Percentiles rank a stretch among this genome's conserved stretches.
These are phyloP conservation scores for Idaea biselata DNA, from an alignment of 2,888 invertebrate species.

Conservation along the genomic window DNA sequence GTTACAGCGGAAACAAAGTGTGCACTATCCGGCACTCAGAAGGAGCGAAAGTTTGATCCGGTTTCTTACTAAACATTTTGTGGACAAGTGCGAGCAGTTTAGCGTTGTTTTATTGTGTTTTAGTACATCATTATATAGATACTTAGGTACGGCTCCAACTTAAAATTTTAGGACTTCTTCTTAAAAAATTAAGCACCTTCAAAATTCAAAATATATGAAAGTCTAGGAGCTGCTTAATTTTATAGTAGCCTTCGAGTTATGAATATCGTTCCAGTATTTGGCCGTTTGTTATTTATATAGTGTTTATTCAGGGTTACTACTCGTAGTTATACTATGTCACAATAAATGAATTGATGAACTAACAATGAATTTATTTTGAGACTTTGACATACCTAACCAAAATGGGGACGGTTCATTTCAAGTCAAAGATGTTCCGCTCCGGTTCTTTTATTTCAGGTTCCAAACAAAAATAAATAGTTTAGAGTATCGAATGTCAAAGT, in stretches of 20 bases:
- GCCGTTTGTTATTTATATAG: no score
- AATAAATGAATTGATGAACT: no score
- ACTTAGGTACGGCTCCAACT: no score
- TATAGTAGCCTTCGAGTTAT: no score
- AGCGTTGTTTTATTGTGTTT: neutral
- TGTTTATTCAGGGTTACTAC: no score
- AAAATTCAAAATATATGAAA: no score
- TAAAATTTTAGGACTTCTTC: no score
- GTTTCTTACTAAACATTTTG: neutral
- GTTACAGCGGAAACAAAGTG: neutral
- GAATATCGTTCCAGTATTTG: no score
- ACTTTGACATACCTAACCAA: neutral
- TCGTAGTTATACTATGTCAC: no score
- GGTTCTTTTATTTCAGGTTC: neutral
- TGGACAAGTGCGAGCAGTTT: neutral
- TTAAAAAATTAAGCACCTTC: neutral
- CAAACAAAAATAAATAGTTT: neutral
- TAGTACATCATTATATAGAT: neutral
- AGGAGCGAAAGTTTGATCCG: slow-evolving; percentile 1
- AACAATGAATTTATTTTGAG: no score
- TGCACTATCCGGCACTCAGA: neutral
- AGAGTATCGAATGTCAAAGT: neutral
- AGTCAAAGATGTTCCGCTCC: neutral
- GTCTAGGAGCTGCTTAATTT: no score
- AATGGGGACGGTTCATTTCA: neutral